Evolutionary conservation across 92 coral and sea anemone species (phyloP).

Genomic region (Porites lobata): DNA sequence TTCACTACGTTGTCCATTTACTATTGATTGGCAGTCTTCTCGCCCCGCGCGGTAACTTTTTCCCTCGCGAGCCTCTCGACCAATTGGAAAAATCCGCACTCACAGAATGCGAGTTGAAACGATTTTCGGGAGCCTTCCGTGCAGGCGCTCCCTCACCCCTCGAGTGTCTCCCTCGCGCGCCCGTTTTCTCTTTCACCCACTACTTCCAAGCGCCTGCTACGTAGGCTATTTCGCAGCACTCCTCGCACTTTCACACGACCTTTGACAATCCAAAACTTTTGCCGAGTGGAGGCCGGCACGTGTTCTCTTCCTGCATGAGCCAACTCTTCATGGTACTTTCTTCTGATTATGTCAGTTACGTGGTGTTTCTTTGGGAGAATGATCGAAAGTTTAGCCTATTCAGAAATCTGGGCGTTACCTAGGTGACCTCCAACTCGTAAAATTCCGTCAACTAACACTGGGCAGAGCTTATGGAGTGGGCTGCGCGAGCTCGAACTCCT

Average conservation of each 20-base stretch:
- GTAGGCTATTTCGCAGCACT: slow-evolving; percentile 49
- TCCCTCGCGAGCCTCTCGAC: no score
- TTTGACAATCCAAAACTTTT: slow-evolving; percentile 61
- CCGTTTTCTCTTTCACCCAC: no score
- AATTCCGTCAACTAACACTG: slow-evolving; percentile 17
- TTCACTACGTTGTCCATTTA: no score
- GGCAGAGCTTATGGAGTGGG: slow-evolving; percentile 27
- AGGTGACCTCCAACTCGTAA: slow-evolving; percentile 36
- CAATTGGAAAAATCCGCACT: no score
- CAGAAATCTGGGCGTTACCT: slow-evolving; percentile 10
- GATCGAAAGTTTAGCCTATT: neutral
- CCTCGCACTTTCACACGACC: slow-evolving; percentile 46
- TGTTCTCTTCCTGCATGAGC: slow-evolving; percentile 71
- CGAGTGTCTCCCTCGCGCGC: neutral
- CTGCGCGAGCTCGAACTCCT: neutral
- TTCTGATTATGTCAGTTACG: slow-evolving; percentile 45
- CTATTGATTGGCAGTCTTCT: no score
- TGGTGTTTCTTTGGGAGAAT: neutral
- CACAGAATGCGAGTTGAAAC: no score
- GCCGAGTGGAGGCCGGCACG: slow-evolving; percentile 48
- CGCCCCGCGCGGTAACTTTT: no score
- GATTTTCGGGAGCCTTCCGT: no score
- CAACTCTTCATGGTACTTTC: slow-evolving; percentile 52
- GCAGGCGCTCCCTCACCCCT: neutral
- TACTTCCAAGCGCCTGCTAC: no score